These are phyloP conservation scores for Apistogramma diplotaenia DNA, from an alignment of 2,113 vertebrate species.

Conservation along the genomic window DNA sequence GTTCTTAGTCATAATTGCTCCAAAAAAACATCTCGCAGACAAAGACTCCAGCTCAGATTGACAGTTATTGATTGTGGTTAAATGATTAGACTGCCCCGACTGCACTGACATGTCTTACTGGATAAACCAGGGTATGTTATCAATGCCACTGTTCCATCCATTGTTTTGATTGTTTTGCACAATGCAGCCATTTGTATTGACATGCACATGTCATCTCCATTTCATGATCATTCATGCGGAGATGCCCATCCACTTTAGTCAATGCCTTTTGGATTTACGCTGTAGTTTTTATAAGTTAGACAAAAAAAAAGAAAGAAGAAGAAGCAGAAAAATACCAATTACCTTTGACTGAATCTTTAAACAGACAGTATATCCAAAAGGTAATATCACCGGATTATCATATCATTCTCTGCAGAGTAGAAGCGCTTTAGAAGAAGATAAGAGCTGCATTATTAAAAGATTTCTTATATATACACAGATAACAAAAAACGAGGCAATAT, in stretches of 20 bases:
- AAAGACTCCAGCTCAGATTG: constrained; percentile 33
- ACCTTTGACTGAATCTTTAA: constrained; percentile 41
- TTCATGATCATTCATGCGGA: constrained; percentile 21
- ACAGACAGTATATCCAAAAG: constrained; percentile 50
- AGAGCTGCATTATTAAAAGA: constrained; percentile 53
- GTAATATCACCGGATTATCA: constrained; percentile 57
- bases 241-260: neutral
- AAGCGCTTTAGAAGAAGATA: constrained; percentile 45
- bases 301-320: neutral
- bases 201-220: constrained; percentile 26
- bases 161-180: constrained; percentile 41
- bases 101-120: neutral
- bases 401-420: constrained; percentile 41
- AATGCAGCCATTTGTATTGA: constrained; percentile 27
- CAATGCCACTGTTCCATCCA: constrained; percentile 11
- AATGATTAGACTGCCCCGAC: constrained; percentile 13
- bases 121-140: constrained; percentile 29
- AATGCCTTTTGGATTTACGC: constrained; percentile 5
- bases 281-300: neutral
- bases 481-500: constrained; percentile 31
- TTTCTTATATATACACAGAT: constrained; percentile 32
- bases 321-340: constrained; percentile 37
- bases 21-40: constrained; percentile 13
- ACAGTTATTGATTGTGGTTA: constrained; percentile 54
- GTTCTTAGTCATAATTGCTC: constrained; percentile 13